phyloP scores from a whole-genome alignment of 1,140 invertebrate species.

The Cephus cinctus region DNA sequence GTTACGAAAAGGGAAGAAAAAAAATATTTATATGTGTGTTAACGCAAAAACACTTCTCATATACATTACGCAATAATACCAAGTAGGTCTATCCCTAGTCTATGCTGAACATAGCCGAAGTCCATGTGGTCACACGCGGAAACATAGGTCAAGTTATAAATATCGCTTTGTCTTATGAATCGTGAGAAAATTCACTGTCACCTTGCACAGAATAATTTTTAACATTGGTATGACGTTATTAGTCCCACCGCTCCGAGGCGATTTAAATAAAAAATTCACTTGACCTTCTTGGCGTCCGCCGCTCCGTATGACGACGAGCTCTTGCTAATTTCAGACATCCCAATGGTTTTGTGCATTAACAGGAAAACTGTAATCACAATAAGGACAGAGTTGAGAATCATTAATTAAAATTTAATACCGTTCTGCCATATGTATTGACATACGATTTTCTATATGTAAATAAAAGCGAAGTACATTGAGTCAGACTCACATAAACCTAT shows the following conservation, averaged over 20 bases:
- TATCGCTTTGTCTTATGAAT: conserved; percentile 14
- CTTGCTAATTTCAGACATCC: conserved; percentile 81
- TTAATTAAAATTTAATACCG: conserved; percentile 24
- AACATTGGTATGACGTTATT: conserved; percentile 10
- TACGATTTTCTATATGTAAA: conserved; percentile 40
- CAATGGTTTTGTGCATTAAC: conserved; percentile 75
- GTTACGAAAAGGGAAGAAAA: conserved; percentile 23
- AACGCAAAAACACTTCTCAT: conserved; percentile 24
- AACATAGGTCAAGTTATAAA: conserved; percentile 16
- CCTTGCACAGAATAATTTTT: conserved; percentile 12
- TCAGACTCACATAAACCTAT: conserved; percentile 70
- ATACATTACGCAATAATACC: conserved; percentile 16
- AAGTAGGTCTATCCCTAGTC: conserved; percentile 14
- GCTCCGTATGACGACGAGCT: conserved; percentile 79
- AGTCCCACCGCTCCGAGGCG: too few relatives aligned
- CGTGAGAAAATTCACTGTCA: conserved; percentile 20
- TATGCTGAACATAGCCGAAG: conserved; percentile 5
- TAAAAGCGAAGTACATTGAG: conserved; percentile 28
- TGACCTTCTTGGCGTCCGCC: conserved; percentile 32
- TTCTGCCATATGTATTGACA: conserved; percentile 16
- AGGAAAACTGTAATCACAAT: conserved; percentile 75
- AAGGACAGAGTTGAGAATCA: too few relatives aligned
- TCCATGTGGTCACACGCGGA: not conserved
- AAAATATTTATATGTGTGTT: too few relatives aligned
- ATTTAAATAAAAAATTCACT: too few relatives aligned